Evolutionary conservation across 53 echinoderm and acorn worm species (phyloP), one percentile per base, ranked within the genome.

Genomic region (Patiria pectinifera): DNA sequence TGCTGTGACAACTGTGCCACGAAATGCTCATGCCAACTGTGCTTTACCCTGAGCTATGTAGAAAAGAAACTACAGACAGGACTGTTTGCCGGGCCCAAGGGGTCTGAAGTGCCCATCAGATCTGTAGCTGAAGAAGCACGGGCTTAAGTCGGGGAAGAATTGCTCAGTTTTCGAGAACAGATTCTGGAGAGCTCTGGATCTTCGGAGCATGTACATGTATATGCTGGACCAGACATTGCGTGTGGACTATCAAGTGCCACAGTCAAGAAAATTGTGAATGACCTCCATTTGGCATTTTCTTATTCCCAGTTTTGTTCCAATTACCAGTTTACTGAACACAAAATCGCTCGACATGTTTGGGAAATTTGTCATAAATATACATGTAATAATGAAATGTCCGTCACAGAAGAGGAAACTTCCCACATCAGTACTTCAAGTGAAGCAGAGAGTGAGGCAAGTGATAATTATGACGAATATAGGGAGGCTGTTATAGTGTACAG

Each of bases 1-100:
- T 86, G 86, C 21, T 86, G 86, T 48, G 86, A 86, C 58, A 70
- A 45, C 70, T 86, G 86, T 86, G 69, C 86, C 35, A 48, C 69
- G 3, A 70, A 70, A 13, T 86, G 86, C 71, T 18, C 69, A 86
- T 86, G 86, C 35, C 26, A 18, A 76, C 76, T 76, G 10, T 76
- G 18, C 3, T 26, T 23, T 21, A 25, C 4, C 3, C 76, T 24
- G 76, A 24, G 4, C 4, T 76, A 24, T 76, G 76, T 5, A 76
- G 76, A 76, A 23, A 11, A 76, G 76, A 76, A 5, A 10, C 76
- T 24, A 47, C 48, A 80, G 23, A 80, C 80, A 80, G 47, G 80
- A 80, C 2, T 12, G 80, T 80, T 8, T 80, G 13, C 47, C 8
- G n/a, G 49, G 80, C 11, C 48, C 47, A 80, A 47, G 12, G 80